These are phyloP conservation scores for Adelphocoris suturalis DNA, from an alignment of 2,888 invertebrate genomes.

Conservation along the genomic window DNA sequence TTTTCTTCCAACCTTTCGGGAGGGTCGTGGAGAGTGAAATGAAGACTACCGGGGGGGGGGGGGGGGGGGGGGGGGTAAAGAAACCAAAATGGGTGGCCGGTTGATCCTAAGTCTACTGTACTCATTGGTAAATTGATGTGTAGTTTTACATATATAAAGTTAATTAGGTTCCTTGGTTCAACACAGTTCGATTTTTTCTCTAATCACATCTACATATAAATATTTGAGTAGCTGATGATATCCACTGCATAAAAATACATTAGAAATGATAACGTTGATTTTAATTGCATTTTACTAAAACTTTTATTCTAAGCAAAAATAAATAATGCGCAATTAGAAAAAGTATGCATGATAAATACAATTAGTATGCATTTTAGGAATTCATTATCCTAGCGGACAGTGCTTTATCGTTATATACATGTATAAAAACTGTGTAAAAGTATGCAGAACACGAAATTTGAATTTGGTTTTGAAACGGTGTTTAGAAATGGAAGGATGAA, in stretches of 20 bases:
- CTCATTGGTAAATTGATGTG: no score
- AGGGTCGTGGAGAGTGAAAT: no score
- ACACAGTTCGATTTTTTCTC: no score
- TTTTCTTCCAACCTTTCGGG: no score
- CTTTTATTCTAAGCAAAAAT: neutral
- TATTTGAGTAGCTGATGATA: neutral
- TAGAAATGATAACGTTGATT: no score
- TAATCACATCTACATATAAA: no score
- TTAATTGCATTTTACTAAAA: neutral
- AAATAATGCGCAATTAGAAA: slow-evolving; percentile 7
- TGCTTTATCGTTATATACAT: slow-evolving; percentile 4
- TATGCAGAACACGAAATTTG: slow-evolving; percentile 31
- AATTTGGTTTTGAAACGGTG: slow-evolving; percentile 26
- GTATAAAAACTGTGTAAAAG: slow-evolving; percentile 16
- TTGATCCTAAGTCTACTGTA: no score
- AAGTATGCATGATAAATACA: neutral
- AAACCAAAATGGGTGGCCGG: no score
- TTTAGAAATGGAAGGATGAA: slow-evolving; percentile 53
- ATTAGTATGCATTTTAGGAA: neutral
- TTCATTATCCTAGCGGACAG: slow-evolving; percentile 17
- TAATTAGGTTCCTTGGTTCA: no score
- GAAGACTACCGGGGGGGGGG: no score
- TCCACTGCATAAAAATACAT: neutral
- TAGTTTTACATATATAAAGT: no score
- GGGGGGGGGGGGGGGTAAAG: no score